Conservation (phyloP, 1,140 invertebrate species). For the Melipona quadrifasciata region DNA sequence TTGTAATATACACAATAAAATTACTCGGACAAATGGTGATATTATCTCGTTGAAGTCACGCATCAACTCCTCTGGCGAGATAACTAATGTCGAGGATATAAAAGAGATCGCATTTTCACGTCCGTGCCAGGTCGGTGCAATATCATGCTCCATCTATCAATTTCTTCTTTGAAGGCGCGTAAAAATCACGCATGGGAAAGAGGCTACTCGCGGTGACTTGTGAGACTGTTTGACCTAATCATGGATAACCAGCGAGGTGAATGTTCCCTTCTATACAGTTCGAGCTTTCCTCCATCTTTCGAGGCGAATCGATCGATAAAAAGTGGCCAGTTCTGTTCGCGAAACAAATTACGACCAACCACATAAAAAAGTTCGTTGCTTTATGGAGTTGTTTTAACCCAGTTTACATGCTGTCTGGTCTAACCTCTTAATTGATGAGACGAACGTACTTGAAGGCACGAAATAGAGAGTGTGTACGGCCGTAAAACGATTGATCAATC, state of each 20-base stretch:
- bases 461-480: neutral
- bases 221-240: slow-evolving; percentile 11
- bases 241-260: slow-evolving; percentile 5
- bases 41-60: neutral
- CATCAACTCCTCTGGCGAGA: neutral
- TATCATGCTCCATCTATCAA: neutral
- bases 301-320: neutral
- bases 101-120: neutral
- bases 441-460: neutral
- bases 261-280: slow-evolving; percentile 4
- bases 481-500: neutral
- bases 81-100: neutral
- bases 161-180: slow-evolving; percentile 12
- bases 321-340: neutral
- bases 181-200: neutral
- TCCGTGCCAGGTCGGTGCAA: neutral
- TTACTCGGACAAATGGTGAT: neutral
- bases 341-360: slow-evolving; percentile 1
- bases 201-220: neutral
- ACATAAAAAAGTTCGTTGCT: neutral
- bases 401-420: neutral
- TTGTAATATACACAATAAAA: neutral
- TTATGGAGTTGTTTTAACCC: neutral
- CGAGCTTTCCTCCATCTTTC: slow-evolving; percentile 3
- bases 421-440: slow-evolving; percentile 9